These are phyloP conservation scores for Sardinella longiceps DNA, from an alignment of 2,797 vertebrate genomes.

Conservation along the genomic window DNA sequence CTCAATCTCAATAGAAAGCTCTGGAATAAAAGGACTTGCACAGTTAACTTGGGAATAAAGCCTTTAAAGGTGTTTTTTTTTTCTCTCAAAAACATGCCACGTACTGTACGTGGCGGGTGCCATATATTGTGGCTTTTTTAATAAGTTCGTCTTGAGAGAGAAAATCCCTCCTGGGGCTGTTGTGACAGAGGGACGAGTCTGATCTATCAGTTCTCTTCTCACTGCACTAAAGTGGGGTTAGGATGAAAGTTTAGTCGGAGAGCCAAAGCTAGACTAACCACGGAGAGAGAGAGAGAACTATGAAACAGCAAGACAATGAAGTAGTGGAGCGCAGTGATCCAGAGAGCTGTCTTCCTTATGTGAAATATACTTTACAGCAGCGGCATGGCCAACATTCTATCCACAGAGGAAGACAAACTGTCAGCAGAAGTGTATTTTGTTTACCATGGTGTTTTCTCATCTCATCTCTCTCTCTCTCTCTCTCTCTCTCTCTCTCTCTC, in stretches of 20 bases:
- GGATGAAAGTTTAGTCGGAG: neutral
- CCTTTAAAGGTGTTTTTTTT: no score
- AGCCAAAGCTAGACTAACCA: neutral
- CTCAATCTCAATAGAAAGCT: neutral
- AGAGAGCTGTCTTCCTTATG: neutral
- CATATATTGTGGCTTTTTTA: constrained; percentile 1
- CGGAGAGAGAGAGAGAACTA: neutral
- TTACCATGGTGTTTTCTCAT: constrained; percentile 17
- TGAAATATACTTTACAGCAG: neutral
- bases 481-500: neutral
- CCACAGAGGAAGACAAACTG: neutral
- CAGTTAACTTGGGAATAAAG: constrained; percentile 9
- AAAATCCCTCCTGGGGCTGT: neutral
- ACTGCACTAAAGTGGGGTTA: neutral
- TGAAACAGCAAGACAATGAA: neutral
- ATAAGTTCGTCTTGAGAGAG: constrained; percentile 1
- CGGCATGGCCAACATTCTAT: constrained; percentile 14
- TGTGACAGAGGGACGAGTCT: neutral
- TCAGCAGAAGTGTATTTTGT: neutral
- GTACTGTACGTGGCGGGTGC: no score
- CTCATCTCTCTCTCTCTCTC: neutral
- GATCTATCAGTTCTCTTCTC: neutral
- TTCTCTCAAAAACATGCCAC: neutral
- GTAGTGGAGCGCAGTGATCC: neutral
- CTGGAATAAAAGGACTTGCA: neutral